A percentile compares a stretch with the other conserved stretches of the same genome.
phyloP scores from a whole-genome alignment of 2,888 invertebrate genomes.

The Punctoribates punctum region DNA sequence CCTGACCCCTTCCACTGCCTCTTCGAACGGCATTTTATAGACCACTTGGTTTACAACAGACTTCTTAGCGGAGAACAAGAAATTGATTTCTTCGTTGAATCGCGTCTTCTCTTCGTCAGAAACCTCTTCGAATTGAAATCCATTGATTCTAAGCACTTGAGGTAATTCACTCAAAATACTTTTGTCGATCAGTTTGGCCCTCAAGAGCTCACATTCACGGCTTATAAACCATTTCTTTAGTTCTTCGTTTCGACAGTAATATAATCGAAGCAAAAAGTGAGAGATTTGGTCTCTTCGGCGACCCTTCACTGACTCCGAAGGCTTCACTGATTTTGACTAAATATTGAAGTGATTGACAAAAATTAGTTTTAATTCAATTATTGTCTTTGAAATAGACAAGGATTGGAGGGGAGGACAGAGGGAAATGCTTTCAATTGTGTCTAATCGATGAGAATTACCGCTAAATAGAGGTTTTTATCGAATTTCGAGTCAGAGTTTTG shows the following conservation, averaged over 20 bases:
- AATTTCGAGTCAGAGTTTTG: slow-evolving; percentile 15
- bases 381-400: too few relatives aligned
- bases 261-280: slow-evolving; percentile 85
- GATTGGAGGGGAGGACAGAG: too few relatives aligned
- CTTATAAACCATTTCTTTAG: slow-evolving; percentile 79
- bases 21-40: slow-evolving; percentile 77
- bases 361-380: too few relatives aligned
- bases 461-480: slow-evolving; percentile 38
- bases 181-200: slow-evolving; percentile 55
- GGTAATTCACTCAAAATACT: slow-evolving; percentile 53
- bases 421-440: too few relatives aligned
- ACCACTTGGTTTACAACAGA: slow-evolving; percentile 59
- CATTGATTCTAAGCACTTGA: slow-evolving; percentile 65
- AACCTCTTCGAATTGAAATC: slow-evolving; percentile 59
- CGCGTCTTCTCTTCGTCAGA: slow-evolving; percentile 65
- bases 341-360: background rate
- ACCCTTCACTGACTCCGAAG: slow-evolving; percentile 47
- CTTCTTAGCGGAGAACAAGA: slow-evolving; percentile 55
- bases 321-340: background rate
- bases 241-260: slow-evolving; percentile 79
- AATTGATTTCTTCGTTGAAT: slow-evolving; percentile 63
- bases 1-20: slow-evolving; percentile 79
- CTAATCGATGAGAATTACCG: slow-evolving; percentile 4
- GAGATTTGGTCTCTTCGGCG: slow-evolving; percentile 71
- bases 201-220: slow-evolving; percentile 85